phyloP scores from a whole-genome alignment of 2,888 invertebrate genomes.

The Tiphia femorata region DNA sequence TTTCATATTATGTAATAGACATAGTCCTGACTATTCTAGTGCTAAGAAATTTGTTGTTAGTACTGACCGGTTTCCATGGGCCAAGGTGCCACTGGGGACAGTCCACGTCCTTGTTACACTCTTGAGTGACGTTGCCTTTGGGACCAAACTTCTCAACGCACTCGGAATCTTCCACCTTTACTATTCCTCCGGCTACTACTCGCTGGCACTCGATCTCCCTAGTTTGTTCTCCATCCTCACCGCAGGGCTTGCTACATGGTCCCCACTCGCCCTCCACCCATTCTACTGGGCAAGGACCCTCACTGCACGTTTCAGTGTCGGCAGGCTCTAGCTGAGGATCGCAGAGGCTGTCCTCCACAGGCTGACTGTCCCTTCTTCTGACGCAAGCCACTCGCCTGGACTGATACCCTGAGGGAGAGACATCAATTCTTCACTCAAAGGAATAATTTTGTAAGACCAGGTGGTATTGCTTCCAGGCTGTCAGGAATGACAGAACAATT shows the following conservation, averaged over 20 bases:
- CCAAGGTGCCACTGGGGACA: slow-evolving; percentile 91
- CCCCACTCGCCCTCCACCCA: slow-evolving; percentile 88
- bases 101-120: slow-evolving; percentile 82
- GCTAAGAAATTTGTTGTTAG: no score
- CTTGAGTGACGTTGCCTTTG: slow-evolving; percentile 78
- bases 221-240: slow-evolving; percentile 79
- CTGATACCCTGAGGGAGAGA: slow-evolving; percentile 74
- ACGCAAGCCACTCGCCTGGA: slow-evolving; percentile 85
- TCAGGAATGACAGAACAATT: slow-evolving; percentile 40
- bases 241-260: slow-evolving; percentile 86
- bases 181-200: slow-evolving; percentile 79
- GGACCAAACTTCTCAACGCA: slow-evolving; percentile 79
- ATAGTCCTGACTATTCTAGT: no score
- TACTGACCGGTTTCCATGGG: slow-evolving; percentile 94
- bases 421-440: no score
- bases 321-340: slow-evolving; percentile 82
- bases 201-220: slow-evolving; percentile 86
- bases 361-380: slow-evolving; percentile 78
- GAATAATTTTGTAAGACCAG: no score
- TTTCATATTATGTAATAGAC: background rate
- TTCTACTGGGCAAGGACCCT: slow-evolving; percentile 81
- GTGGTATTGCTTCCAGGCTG: slow-evolving; percentile 22
- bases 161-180: slow-evolving; percentile 79
- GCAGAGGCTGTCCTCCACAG: slow-evolving; percentile 83
- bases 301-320: slow-evolving; percentile 79